phyloP scores from a whole-genome alignment of 2,888 invertebrate genomes.

The Junonia oenone region DNA sequence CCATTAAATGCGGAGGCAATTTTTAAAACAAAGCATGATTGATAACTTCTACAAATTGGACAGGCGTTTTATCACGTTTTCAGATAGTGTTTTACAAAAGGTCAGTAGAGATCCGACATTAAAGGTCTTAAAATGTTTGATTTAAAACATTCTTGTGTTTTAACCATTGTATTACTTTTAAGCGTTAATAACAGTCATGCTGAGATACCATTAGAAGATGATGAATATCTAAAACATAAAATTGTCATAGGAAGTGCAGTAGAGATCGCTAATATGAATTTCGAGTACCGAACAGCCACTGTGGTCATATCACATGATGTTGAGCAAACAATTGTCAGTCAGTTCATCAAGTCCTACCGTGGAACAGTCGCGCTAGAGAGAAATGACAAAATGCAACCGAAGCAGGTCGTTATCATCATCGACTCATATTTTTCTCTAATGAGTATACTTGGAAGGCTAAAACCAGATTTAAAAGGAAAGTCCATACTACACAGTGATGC shows the following conservation, averaged over 20 bases:
- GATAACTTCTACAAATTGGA: constrained; percentile 31
- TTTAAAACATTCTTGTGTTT: not conserved
- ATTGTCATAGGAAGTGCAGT: constrained; percentile 39
- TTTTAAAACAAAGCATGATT: constrained; percentile 47
- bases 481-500: constrained; percentile 47
- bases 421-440: constrained; percentile 47
- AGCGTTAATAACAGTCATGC: constrained; percentile 12
- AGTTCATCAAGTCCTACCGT: constrained; percentile 44
- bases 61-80: not conserved
- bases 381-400: constrained; percentile 36
- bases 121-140: not conserved
- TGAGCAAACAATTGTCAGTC: constrained; percentile 37
- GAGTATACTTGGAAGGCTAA: constrained; percentile 41
- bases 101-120: not conserved
- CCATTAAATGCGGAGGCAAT: not conserved
- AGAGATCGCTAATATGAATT: constrained; percentile 49
- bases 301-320: constrained; percentile 46
- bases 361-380: constrained; percentile 50
- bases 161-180: constrained; percentile 15
- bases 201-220: constrained; percentile 4
- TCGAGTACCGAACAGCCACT: constrained; percentile 43
- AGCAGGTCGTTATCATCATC: constrained; percentile 51
- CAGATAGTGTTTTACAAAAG: not conserved
- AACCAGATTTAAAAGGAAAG: constrained; percentile 52
- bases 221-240: constrained; percentile 27